Evolutionary conservation across 2,113 vertebrate species (phyloP).

Genomic region (Dissostichus mawsoni): DNA sequence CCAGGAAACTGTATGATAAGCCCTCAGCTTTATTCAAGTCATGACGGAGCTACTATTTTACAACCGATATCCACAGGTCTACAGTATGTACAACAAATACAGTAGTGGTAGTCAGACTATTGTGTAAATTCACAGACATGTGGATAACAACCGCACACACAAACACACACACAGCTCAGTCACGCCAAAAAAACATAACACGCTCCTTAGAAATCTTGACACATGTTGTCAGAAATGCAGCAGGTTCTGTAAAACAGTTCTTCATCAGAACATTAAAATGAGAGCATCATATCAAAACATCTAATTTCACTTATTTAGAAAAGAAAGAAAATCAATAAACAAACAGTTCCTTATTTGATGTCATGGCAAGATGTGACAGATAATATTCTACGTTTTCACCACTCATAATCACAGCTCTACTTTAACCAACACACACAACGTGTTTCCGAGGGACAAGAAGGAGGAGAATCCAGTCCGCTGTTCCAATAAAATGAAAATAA

Average conservation of each 20-base stretch:
- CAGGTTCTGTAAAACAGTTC: constrained; percentile 61
- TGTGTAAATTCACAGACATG: constrained; percentile 56
- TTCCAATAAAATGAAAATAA: constrained; percentile 3
- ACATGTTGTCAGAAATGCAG: constrained; percentile 66
- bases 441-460: constrained; percentile 25
- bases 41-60: constrained; percentile 66
- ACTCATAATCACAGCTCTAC: constrained; percentile 56
- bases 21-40: constrained; percentile 74
- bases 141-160: constrained; percentile 43
- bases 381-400: constrained; percentile 52
- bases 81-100: constrained; percentile 73
- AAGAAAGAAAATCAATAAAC: constrained; percentile 50
- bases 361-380: constrained; percentile 70
- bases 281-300: constrained; percentile 73
- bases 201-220: constrained; percentile 67
- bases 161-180: constrained; percentile 32
- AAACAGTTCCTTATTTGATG: constrained; percentile 56
- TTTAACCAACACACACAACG: constrained; percentile 31
- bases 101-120: constrained; percentile 54
- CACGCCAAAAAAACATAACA: constrained; percentile 47
- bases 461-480: constrained; percentile 15
- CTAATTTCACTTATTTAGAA: constrained; percentile 51
- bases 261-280: constrained; percentile 59
- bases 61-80: constrained; percentile 74
- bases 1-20: constrained; percentile 33